phyloP scores from a whole-genome alignment of 2,888 invertebrate species.

The Crossocerus cetratus region DNA sequence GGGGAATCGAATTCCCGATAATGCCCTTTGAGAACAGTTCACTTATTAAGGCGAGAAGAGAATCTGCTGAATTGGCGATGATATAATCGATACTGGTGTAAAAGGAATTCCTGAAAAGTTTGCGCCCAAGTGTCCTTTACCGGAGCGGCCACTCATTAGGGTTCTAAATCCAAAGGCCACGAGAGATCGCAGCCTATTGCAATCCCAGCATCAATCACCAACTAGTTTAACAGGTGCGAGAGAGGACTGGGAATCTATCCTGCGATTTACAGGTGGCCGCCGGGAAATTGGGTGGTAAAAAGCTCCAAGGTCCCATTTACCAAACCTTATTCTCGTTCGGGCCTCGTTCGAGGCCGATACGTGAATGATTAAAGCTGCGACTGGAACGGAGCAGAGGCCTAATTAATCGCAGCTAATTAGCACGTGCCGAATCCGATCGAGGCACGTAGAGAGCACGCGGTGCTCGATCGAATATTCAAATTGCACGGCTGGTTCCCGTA shows the following conservation, averaged over 20 bases:
- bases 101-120: too few relatives aligned
- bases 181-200: too few relatives aligned
- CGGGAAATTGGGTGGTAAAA: neutral
- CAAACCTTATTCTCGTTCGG: neutral
- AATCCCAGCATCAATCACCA: too few relatives aligned
- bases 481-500: neutral
- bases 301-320: neutral
- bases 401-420: slow-evolving; percentile 51
- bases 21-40: neutral
- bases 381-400: slow-evolving; percentile 19
- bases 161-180: too few relatives aligned
- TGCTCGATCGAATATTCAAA: slow-evolving; percentile 38
- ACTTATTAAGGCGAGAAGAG: neutral
- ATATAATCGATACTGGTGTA: too few relatives aligned
- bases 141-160: too few relatives aligned
- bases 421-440: slow-evolving; percentile 25
- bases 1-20: neutral
- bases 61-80: too few relatives aligned
- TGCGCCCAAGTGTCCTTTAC: too few relatives aligned
- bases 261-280: slow-evolving; percentile 2
- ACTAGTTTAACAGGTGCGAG: too few relatives aligned
- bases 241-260: too few relatives aligned
- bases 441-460: neutral
- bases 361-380: slow-evolving; percentile 20
- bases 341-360: neutral